Percentiles rank a stretch among this genome's conserved stretches.
Evolutionary conservation across 2,113 vertebrate species (phyloP).

Genomic region (Brachyhypopomus occidentalis): DNA sequence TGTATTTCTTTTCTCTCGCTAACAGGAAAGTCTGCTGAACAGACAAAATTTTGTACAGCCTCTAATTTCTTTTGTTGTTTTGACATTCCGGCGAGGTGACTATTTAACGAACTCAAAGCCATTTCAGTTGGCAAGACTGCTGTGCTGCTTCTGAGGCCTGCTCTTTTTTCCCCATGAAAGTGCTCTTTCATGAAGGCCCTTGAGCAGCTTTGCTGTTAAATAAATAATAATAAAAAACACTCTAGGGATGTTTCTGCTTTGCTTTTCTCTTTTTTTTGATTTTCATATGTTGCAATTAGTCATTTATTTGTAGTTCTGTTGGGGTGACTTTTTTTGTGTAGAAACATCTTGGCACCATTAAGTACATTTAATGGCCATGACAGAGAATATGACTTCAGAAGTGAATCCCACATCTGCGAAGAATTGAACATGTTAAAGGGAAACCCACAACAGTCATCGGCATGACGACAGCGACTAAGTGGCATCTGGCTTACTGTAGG

Average conservation of each 20-base stretch:
- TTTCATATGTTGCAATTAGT: slow-evolving; percentile 54
- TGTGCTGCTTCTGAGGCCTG: slow-evolving; percentile 38
- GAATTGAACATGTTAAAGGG: slow-evolving; percentile 67
- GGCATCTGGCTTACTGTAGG: slow-evolving; percentile 54
- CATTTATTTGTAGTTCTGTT: slow-evolving; percentile 58
- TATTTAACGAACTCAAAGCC: slow-evolving; percentile 37
- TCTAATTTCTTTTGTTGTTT: slow-evolving; percentile 28
- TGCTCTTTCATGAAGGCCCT: slow-evolving; percentile 9
- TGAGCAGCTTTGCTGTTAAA: slow-evolving; percentile 24
- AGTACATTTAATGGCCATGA: slow-evolving; percentile 66
- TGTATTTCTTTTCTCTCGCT: slow-evolving; percentile 17
- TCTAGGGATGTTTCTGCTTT: slow-evolving; percentile 33
- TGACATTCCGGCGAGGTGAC: slow-evolving; percentile 44
- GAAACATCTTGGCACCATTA: slow-evolving; percentile 71
- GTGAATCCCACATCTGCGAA: slow-evolving; percentile 69
- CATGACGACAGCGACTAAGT: slow-evolving; percentile 66
- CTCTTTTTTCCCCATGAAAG: slow-evolving; percentile 3
- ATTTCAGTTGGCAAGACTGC: slow-evolving; percentile 28
- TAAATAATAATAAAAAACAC: neutral
- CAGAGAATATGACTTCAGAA: slow-evolving; percentile 72
- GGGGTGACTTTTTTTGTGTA: slow-evolving; percentile 15
- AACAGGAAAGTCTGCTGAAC: slow-evolving; percentile 14
- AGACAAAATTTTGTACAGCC: slow-evolving; percentile 13
- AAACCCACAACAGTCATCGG: slow-evolving; percentile 70
- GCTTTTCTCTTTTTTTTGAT: slow-evolving; percentile 28